A percentile compares a stretch with the other conserved stretches of the same genome.
Conservation (phyloP, 1,140 invertebrate genomes). For the Dufourea novaeangliae region DNA sequence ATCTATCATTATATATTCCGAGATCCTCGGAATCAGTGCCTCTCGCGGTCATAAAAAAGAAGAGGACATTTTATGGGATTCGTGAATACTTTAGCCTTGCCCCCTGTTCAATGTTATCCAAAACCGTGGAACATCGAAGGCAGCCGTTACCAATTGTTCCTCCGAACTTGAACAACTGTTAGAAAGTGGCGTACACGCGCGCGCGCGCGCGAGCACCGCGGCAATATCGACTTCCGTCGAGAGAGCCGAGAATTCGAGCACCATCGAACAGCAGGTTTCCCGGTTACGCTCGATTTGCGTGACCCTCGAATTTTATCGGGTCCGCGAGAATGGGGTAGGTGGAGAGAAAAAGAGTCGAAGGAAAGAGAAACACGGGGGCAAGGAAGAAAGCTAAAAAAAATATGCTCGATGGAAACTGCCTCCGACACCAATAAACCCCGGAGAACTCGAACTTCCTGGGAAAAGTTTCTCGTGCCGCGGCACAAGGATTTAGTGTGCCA, state of each 20-base stretch:
- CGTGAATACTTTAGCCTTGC: not conserved
- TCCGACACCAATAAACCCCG: slow-evolving; percentile 56
- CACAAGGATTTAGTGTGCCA: slow-evolving; percentile 61
- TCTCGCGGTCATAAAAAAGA: not conserved
- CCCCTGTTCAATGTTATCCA: not conserved
- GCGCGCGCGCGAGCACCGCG: too few species aligned
- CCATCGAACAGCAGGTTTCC: not conserved
- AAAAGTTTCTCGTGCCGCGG: slow-evolving; percentile 58
- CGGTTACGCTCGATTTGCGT: slow-evolving; percentile 73
- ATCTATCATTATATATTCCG: too few species aligned
- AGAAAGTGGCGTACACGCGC: not conserved
- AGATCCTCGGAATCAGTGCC: not conserved
- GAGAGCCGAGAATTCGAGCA: not conserved
- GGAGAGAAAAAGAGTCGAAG: not conserved
- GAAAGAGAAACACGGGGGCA: not conserved
- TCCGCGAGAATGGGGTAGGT: too few species aligned
- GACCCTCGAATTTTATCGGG: slow-evolving; percentile 59
- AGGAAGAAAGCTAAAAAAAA: slow-evolving; percentile 1
- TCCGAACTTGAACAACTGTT: not conserved
- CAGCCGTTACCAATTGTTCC: not conserved
- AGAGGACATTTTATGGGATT: not conserved
- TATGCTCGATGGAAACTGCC: slow-evolving; percentile 61
- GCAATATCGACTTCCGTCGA: not conserved
- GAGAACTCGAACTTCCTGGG: slow-evolving; percentile 56
- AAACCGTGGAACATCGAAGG: not conserved